Base-by-base conservation (phyloP, 2,113 vertebrate species). In the Acanthisitta chloris region DNA sequence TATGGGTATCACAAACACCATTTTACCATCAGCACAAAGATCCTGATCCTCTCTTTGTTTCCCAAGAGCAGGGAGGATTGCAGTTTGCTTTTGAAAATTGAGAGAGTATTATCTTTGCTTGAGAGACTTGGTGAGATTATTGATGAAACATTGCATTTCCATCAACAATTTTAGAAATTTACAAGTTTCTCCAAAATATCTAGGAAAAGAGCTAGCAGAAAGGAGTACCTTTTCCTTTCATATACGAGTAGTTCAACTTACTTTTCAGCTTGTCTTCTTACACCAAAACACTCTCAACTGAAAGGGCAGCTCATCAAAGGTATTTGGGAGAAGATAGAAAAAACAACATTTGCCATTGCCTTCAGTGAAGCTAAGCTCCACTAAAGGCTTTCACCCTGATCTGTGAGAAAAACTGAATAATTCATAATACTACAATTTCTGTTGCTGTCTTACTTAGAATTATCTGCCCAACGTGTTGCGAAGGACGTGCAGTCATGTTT, bases 401-500 rank as follows among this genome's bases (percentile, higher is more conserved):
- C 46, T 67, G 34, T 61, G 19, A 89, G 45, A 82, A 94, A 86
- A 92, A 48, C 4, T n/a, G 74, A 94, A 49, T 76, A 33, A 38
- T 57, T 69, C 71, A 43, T 72, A 40, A 49, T 31, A 29, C 15
- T 74, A 59, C 66, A 33, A 10, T 90, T 97, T 88, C 52, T 71
- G 28, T 70, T 91, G 34, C 59, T 81, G 59, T 78, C 26, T 91
- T 59, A 71, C 18, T 78, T 84, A 72, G 77, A 88, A 59, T 76
- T 67, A 85, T 72, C 72, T 89, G 83, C 72, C 45, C 78, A 64
- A 42, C 91, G 51, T 80, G 59, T 89, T 96, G 85, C 38, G 36
- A 97, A 97, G 92, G 94, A 90, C 92, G 90, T 17, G 45, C 76
- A 76, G 48, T 82, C 45, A 16, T 66, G 33, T 95, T 93, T 92